Conservation (phyloP, 2,888 invertebrate species). For the Aquatica leii region DNA sequence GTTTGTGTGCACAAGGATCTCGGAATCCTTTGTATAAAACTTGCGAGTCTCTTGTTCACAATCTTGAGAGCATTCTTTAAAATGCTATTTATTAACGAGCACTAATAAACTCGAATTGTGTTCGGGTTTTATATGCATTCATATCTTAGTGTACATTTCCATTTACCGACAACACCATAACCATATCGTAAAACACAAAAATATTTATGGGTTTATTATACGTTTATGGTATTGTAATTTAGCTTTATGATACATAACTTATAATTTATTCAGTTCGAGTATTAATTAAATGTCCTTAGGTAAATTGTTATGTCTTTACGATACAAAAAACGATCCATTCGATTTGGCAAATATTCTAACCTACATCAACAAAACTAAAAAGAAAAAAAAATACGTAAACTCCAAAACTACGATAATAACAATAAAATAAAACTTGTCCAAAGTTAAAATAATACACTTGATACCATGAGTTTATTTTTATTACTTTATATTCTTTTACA, state of each 20-base stretch:
- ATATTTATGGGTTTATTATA: constrained; percentile 44
- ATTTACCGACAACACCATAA: constrained; percentile 27
- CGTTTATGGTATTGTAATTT: constrained; percentile 41
- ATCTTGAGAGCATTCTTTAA: constrained; percentile 23
- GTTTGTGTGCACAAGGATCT: constrained; percentile 23
- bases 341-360: too few species aligned
- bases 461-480: too few species aligned
- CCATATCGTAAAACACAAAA: constrained; percentile 35
- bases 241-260: constrained; percentile 39
- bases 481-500: too few species aligned
- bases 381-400: too few species aligned
- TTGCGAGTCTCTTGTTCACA: constrained; percentile 18
- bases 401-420: too few species aligned
- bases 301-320: constrained; percentile 15
- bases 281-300: constrained; percentile 28
- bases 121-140: constrained; percentile 31
- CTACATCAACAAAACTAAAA: too few species aligned
- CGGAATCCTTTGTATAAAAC: constrained; percentile 29
- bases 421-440: too few species aligned
- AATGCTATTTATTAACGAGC: constrained; percentile 25
- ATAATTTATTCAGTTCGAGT: constrained; percentile 35
- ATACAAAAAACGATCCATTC: constrained; percentile 8
- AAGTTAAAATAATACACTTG: too few species aligned
- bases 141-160: constrained; percentile 30
- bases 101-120: constrained; percentile 36